phyloP scores from a whole-genome alignment of 2,888 invertebrate species.

The Oscheius sp. region DNA sequence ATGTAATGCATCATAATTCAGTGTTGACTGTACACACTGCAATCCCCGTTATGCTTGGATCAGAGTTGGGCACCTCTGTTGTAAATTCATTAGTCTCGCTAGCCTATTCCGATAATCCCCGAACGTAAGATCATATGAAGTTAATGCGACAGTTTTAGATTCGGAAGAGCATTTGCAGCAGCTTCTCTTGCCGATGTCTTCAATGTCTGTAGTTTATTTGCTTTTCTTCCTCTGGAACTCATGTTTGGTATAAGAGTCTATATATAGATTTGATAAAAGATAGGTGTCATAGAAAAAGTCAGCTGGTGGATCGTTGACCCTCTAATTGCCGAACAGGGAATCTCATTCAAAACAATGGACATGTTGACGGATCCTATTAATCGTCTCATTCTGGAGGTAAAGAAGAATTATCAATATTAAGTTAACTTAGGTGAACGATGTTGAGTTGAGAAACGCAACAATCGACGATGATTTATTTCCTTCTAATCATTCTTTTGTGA shows the following conservation, averaged over 20 bases:
- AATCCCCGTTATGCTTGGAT: slow-evolving; percentile 75
- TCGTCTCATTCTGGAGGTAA: slow-evolving; percentile 58
- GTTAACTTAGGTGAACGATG: slow-evolving; percentile 50
- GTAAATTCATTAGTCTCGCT: slow-evolving; percentile 75
- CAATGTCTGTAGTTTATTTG: slow-evolving; percentile 75
- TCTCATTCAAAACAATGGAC: slow-evolving; percentile 59
- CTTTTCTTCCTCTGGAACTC: slow-evolving; percentile 74
- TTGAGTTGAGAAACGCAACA: slow-evolving; percentile 51
- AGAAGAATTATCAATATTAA: neutral
- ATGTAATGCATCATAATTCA: slow-evolving; percentile 28
- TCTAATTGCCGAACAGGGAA: slow-evolving; percentile 51
- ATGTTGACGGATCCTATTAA: slow-evolving; percentile 62
- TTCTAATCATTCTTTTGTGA: slow-evolving; percentile 52
- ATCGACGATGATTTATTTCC: slow-evolving; percentile 48
- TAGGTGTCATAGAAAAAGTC: slow-evolving; percentile 57
- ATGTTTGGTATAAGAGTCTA: slow-evolving; percentile 66
- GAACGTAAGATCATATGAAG: slow-evolving; percentile 30
- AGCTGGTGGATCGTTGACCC: slow-evolving; percentile 57
- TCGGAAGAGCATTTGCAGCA: slow-evolving; percentile 74
- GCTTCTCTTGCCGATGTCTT: slow-evolving; percentile 76
- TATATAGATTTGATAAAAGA: neutral
- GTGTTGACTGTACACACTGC: slow-evolving; percentile 72
- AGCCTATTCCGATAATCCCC: slow-evolving; percentile 71
- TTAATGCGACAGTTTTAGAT: slow-evolving; percentile 18
- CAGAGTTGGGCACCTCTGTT: slow-evolving; percentile 75